Percentiles rank a stretch among this genome's conserved stretches.
Evolutionary conservation across 1,140 invertebrate species (phyloP).

Genomic region (Drosophila seguyi): DNA sequence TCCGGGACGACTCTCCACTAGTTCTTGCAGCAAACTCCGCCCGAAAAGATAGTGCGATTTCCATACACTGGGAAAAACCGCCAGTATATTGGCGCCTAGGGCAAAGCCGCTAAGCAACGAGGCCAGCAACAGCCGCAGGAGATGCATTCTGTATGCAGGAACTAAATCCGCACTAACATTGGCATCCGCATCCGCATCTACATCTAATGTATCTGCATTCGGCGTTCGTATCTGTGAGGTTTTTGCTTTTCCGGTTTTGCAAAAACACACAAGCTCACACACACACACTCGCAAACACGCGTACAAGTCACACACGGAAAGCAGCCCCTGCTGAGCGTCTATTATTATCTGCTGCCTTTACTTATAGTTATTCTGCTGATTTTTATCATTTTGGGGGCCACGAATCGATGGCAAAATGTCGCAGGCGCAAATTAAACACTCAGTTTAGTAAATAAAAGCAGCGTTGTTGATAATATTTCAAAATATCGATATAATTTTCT

Average conservation of each 20-base stretch:
- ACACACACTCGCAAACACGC: constrained; percentile 1
- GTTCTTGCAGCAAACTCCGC: constrained; percentile 80
- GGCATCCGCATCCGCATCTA: constrained; percentile 14
- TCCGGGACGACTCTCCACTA: constrained; percentile 77
- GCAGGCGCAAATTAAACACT: constrained; percentile 53
- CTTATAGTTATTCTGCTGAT: constrained; percentile 26
- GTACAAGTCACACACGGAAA: not conserved
- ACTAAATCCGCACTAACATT: constrained; percentile 8
- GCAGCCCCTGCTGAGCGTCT: constrained; percentile 29
- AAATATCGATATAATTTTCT: too few relatives aligned
- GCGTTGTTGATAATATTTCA: too few relatives aligned
- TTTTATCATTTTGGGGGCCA: constrained; percentile 55
- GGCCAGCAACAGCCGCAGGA: constrained; percentile 51
- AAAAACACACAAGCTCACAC: constrained; percentile 20
- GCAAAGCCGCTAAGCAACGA: constrained; percentile 43
- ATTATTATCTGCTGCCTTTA: constrained; percentile 72
- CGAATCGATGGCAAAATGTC: constrained; percentile 38
- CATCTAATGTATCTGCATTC: constrained; percentile 22
- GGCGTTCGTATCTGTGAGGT: constrained; percentile 38
- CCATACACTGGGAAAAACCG: constrained; percentile 80
- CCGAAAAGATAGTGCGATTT: constrained; percentile 82
- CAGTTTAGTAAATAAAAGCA: constrained; percentile 47
- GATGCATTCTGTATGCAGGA: constrained; percentile 49
- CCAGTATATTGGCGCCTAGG: constrained; percentile 70
- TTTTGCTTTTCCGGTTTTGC: constrained; percentile 63